Evolutionary conservation across 2,888 invertebrate genomes (phyloP), one percentile per base, ranked within the genome.

Genomic region (Drosophila mercatorum): DNA sequence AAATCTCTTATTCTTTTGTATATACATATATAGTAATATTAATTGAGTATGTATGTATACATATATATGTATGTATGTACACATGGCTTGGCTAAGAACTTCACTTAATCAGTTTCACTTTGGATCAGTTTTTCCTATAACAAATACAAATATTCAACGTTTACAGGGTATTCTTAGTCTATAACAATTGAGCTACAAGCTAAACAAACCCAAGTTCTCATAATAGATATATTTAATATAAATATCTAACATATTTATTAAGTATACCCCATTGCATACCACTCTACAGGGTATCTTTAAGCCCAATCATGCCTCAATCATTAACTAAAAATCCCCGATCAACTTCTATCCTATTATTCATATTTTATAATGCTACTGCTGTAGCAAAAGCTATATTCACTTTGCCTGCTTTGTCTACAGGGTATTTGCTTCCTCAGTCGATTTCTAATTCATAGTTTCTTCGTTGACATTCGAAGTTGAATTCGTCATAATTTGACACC

Each of bases 401-500:
- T 28, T 44, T 4, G 11, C 41, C 5, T 44, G 7, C 5, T 31
- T 28, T 38, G 26, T 38, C 7, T 22, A 6, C 55, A 56, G 72
- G 51, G 72, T 72, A 67, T 40, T 12, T 7, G 26, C 22, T 70
- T 49, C 53, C 11, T 3, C 17, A 47, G 5, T 44, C 36, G 22
- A 59, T 47, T 77, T 77, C 34, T 34, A 34, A 40, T 17, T 40
- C 14, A 51, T 44, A 51, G 55, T 38, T 34, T 55, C 5, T 44
- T 26, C 51, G 58, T 56, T 66, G 72, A 72, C 56, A 66, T 72
- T 65, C 72, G 62, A 56, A 72, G 59, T 43, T 3, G 17, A 76
- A 68, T 80, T 78, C 80, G 28, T 68, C 72, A 80, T 66, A 76
- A 80, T 80, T 80, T 80, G 72, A 80, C 72, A 80, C 80, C 72